Base-by-base conservation (phyloP, 37 sponge, comb jelly and placozoan species). In the Eunapius fragilis region DNA sequence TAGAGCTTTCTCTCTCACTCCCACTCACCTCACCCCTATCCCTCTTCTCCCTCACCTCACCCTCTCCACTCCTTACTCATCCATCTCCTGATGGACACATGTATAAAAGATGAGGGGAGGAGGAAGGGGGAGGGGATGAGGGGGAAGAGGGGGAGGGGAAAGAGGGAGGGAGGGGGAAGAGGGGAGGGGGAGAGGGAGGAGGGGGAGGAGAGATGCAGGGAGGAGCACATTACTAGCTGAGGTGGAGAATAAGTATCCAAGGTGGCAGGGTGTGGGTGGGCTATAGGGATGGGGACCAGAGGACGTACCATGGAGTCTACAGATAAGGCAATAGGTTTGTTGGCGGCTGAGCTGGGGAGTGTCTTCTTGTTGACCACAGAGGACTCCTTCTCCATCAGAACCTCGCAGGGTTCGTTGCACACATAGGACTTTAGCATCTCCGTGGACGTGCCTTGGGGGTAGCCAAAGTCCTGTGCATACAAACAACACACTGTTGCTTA, bases 381-480 rank as follows among this genome's bases (percentile, higher is more conserved):
- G 2, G 70, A 33, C 11, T 77, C 58, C 73, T 82, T 82, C 48
- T 92, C 92, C 25, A 83, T 85, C 13, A 88, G 45, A 7, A 92
- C 80, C 35, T 89, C 77, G 36, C 93, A 82, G 10, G 94, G 92
- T 68, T 89, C 81, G 81, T 97, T 93, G 78, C 88, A 93, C 28
- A 98, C 84, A 74, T 94, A 95, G 33, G 96, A 89, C 82, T 98
- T 98, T 37, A 98, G 93, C 12, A 89, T 72, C 47, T 98, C 98
- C 48, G 96, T 98, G 7, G 92, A 87, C 5, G 95, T 94, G 23
- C 83, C 86, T 49, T 98, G 98, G 30, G 94, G 94, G 58, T 98
- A 98, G 58, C 98, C 98, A 87, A 88, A 93, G 78, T 98, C 98
- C 97, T 96, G 75, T 22, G 13, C 25, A 80, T 28, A 45, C 19